Base-by-base conservation (phyloP, 2,797 vertebrate species). In the Trematocara caparti region DNA sequence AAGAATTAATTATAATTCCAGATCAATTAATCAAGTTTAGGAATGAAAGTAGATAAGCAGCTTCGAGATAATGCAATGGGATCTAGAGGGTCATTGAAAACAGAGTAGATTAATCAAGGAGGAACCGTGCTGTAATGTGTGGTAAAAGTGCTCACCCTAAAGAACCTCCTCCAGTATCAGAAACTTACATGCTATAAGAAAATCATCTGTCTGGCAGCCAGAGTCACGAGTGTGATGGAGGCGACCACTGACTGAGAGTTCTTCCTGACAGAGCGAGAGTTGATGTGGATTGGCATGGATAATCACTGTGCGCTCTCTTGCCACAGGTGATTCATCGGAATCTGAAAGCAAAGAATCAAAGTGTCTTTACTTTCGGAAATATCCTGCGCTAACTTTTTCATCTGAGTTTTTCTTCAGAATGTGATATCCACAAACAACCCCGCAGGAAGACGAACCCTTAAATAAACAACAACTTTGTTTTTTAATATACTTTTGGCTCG, bases 161-260 rank as follows among this genome's bases (percentile, higher is more conserved):
- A 82, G 50, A 78, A 81, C 19, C 24, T 78, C 81, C 19, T 85
- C 48, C 17, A 34, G 86, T 86, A n/a, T 92, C 19, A 84, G 21
- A 85, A 89, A 92, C 94, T 73, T 93, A 95, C 95, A 95, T 90
- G 94, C 96, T 90, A 99, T 99, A 86, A 99, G 96, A 91, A 98
- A 97, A 92, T 99, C 98, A 92, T 99, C 99, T 0, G 99, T 99
- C 95, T 99, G 99, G 94, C 99, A 99, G 95, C 99, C 99, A 0
- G 98, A 99, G 93, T 99, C 99, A 86, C 97, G 97, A 82, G 98
- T 99, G 92, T 97, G 97, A 36, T 97, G 97, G 72, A 95, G 93
- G 86, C 97, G 96, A 90, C 97, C 97, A 59, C 97, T 97, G 94
- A 97, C 83, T 75, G 96, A 96, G 50, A 97, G 91, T 80, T 97